Conservation (phyloP, 2,113 vertebrate genomes). For the Nettapus auritus region DNA sequence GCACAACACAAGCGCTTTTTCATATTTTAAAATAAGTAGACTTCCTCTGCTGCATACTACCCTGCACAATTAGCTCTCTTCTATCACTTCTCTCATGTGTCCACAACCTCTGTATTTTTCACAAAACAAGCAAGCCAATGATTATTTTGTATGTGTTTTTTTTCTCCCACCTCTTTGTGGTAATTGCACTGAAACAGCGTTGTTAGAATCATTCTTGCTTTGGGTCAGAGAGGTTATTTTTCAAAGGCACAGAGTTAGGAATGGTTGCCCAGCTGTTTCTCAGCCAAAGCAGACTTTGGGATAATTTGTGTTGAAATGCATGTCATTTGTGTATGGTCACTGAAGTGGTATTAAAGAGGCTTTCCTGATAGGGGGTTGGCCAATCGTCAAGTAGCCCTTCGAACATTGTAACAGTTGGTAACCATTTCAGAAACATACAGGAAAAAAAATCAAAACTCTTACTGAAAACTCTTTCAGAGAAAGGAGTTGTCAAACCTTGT, state of each 20-base stretch:
- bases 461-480: not conserved
- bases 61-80: not conserved
- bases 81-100: not conserved
- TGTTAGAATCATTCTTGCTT: not conserved
- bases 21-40: not conserved
- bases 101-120: not conserved
- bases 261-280: not conserved
- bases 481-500: not conserved
- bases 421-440: not conserved
- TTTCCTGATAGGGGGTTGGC: not conserved
- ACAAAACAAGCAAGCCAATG: not conserved
- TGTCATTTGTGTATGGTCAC: not conserved
- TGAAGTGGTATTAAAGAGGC: not conserved
- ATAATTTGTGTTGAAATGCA: not conserved
- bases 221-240: not conserved
- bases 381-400: not conserved
- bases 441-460: not conserved
- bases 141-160: not conserved
- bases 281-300: not conserved
- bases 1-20: rapidly evolving
- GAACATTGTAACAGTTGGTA: not conserved
- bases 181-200: not conserved
- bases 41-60: not conserved
- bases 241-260: not conserved
- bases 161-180: not conserved